These are phyloP conservation scores for Meloidogyne exigua DNA, from an alignment of 1,140 invertebrate genomes.

Conservation along the genomic window DNA sequence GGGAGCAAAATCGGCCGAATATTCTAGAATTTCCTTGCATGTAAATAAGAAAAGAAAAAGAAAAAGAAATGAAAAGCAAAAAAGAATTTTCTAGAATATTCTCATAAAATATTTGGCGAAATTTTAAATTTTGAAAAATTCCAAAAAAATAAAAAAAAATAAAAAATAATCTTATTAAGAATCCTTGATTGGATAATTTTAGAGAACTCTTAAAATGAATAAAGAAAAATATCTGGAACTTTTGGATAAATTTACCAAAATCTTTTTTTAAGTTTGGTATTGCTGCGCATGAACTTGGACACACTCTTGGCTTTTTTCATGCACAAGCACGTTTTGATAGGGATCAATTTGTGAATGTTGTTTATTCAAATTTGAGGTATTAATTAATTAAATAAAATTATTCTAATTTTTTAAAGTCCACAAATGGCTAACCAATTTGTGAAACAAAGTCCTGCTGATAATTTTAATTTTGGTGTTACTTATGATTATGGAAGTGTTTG, in stretches of 20 bases:
- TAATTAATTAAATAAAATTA: neutral
- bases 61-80: neutral
- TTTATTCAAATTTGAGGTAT: slow-evolving; percentile 37
- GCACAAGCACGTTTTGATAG: slow-evolving; percentile 25
- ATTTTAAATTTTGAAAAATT: neutral
- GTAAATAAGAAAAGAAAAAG: neutral
- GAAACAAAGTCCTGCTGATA: slow-evolving; percentile 33
- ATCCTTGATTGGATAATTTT: no score
- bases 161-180: no score
- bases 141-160: no score
- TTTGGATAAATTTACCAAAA: neutral
- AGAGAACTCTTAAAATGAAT: no score
- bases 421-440: slow-evolving; percentile 41
- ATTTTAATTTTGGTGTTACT: slow-evolving; percentile 43
- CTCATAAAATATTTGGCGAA: neutral
- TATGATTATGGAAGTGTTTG: slow-evolving; percentile 43
- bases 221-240: neutral
- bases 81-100: neutral
- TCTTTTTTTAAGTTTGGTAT: slow-evolving; percentile 34
- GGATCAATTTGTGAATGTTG: slow-evolving; percentile 30
- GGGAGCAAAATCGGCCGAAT: neutral
- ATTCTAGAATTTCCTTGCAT: neutral
- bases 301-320: slow-evolving; percentile 36
- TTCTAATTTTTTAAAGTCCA: slow-evolving; percentile 22
- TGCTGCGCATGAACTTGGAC: slow-evolving; percentile 31